Evolutionary conservation across 2,797 vertebrate genomes (phyloP).

Genomic region (Labeo calbasu): DNA sequence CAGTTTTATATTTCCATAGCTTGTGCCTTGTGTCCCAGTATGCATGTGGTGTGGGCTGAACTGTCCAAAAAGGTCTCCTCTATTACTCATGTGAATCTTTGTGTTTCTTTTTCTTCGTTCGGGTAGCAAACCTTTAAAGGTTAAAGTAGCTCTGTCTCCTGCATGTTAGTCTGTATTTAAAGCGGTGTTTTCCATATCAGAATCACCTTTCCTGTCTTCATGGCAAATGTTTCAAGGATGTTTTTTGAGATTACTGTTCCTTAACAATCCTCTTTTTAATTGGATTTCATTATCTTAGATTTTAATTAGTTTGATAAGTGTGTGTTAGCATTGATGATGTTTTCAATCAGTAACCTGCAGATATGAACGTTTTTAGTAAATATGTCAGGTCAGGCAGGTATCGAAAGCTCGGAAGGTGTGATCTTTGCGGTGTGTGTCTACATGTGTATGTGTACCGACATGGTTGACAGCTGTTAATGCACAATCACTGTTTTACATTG

Average conservation of each 20-base stretch:
- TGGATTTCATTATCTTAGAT: slow-evolving; percentile 60
- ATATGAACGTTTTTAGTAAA: slow-evolving; percentile 49
- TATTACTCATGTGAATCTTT: slow-evolving; percentile 55
- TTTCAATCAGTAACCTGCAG: slow-evolving; percentile 52
- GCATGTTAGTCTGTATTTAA: slow-evolving; percentile 40
- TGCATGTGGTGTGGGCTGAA: slow-evolving; percentile 19
- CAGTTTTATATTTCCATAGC: slow-evolving; percentile 26
- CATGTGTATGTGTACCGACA: not conserved
- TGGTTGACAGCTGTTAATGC: no score
- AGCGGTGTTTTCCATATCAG: slow-evolving; percentile 41
- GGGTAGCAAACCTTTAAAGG: slow-evolving; percentile 47
- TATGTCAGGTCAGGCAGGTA: slow-evolving; percentile 55
- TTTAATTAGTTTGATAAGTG: slow-evolving; percentile 60
- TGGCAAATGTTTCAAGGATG: slow-evolving; percentile 53
- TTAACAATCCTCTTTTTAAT: slow-evolving; percentile 59
- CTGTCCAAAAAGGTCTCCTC: slow-evolving; percentile 56
- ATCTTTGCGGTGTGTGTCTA: slow-evolving; percentile 16
- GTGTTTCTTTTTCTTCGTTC: slow-evolving; percentile 17
- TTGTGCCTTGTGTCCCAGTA: slow-evolving; percentile 26
- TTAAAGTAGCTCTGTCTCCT: slow-evolving; percentile 20
- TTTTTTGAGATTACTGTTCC: slow-evolving; percentile 56
- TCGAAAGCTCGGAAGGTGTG: slow-evolving; percentile 4
- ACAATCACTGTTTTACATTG: no score
- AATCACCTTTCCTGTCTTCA: slow-evolving; percentile 51
- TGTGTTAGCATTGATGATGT: slow-evolving; percentile 52